These are phyloP conservation scores for Drosophila rhopaloa DNA, from an alignment of 1,140 invertebrate species.

Conservation along the genomic window DNA sequence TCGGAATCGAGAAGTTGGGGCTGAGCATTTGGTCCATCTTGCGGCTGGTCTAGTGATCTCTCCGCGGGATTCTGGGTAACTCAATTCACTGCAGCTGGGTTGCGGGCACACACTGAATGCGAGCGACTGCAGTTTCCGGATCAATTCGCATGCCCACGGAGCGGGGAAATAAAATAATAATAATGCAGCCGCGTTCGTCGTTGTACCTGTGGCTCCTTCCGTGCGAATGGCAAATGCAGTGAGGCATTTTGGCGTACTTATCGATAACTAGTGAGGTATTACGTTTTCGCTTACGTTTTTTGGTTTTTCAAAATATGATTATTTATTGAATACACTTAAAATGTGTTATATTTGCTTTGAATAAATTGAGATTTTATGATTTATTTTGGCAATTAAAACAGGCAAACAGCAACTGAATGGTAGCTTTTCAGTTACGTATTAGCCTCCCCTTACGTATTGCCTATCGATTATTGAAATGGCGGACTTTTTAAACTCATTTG, in stretches of 20 bases:
- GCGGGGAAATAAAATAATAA: constrained; percentile 10
- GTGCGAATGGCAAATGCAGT: constrained; percentile 8
- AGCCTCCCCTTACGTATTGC: background rate
- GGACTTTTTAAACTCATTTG: background rate
- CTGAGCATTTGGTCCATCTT: constrained; percentile 92
- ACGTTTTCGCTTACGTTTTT: background rate
- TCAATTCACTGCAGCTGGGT: background rate
- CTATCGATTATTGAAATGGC: background rate
- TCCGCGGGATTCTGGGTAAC: background rate
- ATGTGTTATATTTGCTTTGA: no score
- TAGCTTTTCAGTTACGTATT: background rate
- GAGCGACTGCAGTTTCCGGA: background rate
- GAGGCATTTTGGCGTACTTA: background rate
- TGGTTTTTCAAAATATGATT: background rate
- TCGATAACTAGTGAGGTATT: background rate
- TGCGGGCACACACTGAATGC: background rate
- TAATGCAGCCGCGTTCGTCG: constrained; percentile 16
- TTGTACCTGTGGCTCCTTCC: constrained; percentile 14
- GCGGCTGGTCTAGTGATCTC: constrained; percentile 13
- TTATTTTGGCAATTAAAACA: no score
- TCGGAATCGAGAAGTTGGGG: constrained; percentile 94
- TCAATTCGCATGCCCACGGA: constrained; percentile 3
- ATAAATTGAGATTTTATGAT: no score
- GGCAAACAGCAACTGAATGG: no score
- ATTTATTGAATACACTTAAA: no score